phyloP scores from a whole-genome alignment of 2,888 invertebrate species.

The Unio pictorum region DNA sequence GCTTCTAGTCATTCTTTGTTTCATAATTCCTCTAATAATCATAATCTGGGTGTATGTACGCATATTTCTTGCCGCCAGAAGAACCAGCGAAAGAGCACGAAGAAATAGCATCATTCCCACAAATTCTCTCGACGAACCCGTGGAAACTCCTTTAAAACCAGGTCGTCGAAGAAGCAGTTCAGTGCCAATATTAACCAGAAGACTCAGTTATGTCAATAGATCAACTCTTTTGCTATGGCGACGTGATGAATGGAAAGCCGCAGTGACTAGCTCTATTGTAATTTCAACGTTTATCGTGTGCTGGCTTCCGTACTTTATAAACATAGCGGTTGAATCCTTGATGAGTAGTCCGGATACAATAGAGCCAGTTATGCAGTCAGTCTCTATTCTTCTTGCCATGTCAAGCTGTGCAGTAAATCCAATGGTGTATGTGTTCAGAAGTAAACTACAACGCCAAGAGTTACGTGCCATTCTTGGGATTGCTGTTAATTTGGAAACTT shows the following conservation, averaged over 20 bases:
- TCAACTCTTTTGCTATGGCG: constrained; percentile 79
- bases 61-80: constrained; percentile 81
- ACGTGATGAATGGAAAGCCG: constrained; percentile 90
- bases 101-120: constrained; percentile 73
- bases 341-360: constrained; percentile 54
- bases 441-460: constrained; percentile 52
- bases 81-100: constrained; percentile 79
- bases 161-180: constrained; percentile 50
- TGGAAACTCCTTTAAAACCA: constrained; percentile 42
- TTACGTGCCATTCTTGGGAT: constrained; percentile 45
- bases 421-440: constrained; percentile 83
- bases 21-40: constrained; percentile 73
- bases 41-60: constrained; percentile 81
- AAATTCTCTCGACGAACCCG: constrained; percentile 30
- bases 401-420: constrained; percentile 81
- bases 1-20: constrained; percentile 72
- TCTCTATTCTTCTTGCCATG: constrained; percentile 74
- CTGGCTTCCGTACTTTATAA: constrained; percentile 75
- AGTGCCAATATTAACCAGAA: constrained; percentile 72
- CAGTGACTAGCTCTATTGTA: constrained; percentile 86
- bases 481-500: too few species aligned
- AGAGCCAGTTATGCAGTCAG: constrained; percentile 68
- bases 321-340: constrained; percentile 59
- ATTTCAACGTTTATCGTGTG: constrained; percentile 79
- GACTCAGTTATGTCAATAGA: constrained; percentile 85